A percentile compares a stretch with the other conserved stretches of the same genome.
phyloP scores from a whole-genome alignment of 2,113 vertebrate species.

The Takifugu bimaculatus region DNA sequence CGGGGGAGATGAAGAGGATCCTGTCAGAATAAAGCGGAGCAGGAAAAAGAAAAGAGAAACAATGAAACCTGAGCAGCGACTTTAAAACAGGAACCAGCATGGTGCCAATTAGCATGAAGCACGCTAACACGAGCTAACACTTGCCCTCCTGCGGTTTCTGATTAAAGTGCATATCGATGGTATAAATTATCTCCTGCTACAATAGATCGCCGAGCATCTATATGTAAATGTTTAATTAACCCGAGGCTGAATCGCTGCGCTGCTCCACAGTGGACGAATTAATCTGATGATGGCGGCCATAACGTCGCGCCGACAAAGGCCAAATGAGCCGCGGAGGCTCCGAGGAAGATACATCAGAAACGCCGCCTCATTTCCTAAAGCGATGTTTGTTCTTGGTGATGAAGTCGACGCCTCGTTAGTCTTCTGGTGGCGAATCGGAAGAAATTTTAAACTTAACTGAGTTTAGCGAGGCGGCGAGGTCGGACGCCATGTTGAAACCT shows the following conservation, averaged over 20 bases:
- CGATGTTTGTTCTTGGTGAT: conserved; percentile 61
- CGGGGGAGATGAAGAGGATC: conserved; percentile 22
- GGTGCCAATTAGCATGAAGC: conserved; percentile 97
- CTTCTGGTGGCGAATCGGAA: not conserved
- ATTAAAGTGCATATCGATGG: conserved; percentile 87
- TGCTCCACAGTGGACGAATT: conserved; percentile 80
- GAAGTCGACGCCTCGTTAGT: conserved; percentile 10
- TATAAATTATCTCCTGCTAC: conserved; percentile 80
- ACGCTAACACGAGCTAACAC: conserved; percentile 75
- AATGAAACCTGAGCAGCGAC: conserved; percentile 12
- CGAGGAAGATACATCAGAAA: conserved; percentile 65
- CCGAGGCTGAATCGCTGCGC: conserved; percentile 84
- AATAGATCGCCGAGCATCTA: conserved; percentile 88
- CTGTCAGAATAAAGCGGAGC: conserved; percentile 25
- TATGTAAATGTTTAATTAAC: conserved; percentile 99
- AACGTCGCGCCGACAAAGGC: conserved; percentile 44
- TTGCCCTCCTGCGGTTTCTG: conserved; percentile 84
- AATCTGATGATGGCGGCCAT: conserved; percentile 76
- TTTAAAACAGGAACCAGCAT: conserved; percentile 89
- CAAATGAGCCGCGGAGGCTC: conserved; percentile 32
- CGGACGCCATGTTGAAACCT: no score
- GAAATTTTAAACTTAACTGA: no score
- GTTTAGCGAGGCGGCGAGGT: no score
- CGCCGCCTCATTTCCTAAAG: conserved; percentile 47
- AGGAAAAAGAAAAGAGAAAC: conserved; percentile 1